Evolutionary conservation across 1,140 invertebrate species (phyloP), one percentile per base, ranked within the genome.

Genomic region (Megalonaias nervosa): DNA sequence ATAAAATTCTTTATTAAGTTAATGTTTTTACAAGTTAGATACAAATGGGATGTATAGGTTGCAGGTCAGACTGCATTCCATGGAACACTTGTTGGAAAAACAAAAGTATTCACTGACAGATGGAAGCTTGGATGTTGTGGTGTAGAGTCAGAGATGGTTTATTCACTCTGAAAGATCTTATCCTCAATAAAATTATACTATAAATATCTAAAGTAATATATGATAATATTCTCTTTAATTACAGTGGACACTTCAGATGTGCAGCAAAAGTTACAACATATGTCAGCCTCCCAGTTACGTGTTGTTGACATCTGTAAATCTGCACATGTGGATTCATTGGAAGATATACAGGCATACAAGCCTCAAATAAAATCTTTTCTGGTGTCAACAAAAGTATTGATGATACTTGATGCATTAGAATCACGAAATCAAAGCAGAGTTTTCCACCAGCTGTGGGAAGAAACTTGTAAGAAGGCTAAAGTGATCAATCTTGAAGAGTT

Each of bases 361-460:
- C 67, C 72, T 57, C 13, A 2, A 5, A 56, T 74, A 15, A 65
- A 13, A 38, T 62, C 62, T 14, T 74, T 74, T 67, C 17, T 66
- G 15, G 16, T 74, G 15, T n/a, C 31, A 23, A n/a, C 9, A n/a
- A 17, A 21, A 1, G 17, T 74, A 23, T 16, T 5, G 9, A 55
- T 31, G n/a, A 57, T 67, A 26, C 26, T 74, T n/a, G 62, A 31
- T 19, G 21, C 4, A 57, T n/a, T 74, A n/a, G 16, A n/a, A 17
- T n/a, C 21, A 57, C 67, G n/a, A 14, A 31, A 65, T 12, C 17
- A 67, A 26, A 67, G 72, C 56, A 14, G 21, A 38, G 55, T 74
- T 1, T 74, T 74, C 21, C 14, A 56, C 21, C 65, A 74, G 38
- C 55, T 74, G 64, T 74, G 72, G 72, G 57, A 64, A 2, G n/a